A percentile compares a stretch with the other conserved stretches of the same genome.
Conservation (phyloP, 2,113 vertebrate genomes). For the Prionailurus viverrinus region DNA sequence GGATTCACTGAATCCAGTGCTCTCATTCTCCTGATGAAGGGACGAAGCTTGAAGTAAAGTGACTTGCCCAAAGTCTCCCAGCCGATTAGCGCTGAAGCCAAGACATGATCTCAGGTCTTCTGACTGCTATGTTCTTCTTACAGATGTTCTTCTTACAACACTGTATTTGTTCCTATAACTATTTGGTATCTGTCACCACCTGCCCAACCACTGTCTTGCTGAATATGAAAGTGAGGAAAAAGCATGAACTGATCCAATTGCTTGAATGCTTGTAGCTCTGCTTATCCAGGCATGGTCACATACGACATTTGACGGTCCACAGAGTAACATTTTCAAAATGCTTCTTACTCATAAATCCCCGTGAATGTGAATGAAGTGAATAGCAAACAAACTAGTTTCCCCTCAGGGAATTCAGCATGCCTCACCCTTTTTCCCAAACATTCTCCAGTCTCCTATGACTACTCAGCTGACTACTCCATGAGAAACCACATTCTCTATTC, state of each 20-base stretch:
- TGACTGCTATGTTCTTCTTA: not conserved
- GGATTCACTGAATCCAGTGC: not conserved
- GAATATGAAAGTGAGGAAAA: constrained; percentile 1
- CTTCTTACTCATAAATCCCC: not conserved
- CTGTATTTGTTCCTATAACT: not conserved
- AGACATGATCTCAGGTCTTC: not conserved
- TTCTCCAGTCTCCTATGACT: not conserved
- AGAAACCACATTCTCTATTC: not conserved
- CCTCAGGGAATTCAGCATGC: not conserved
- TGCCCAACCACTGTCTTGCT: not conserved
- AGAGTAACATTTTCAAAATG: not conserved
- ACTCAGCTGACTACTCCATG: not conserved
- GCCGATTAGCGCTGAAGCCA: not conserved
- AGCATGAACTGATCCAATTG: not conserved
- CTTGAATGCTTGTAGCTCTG: not conserved
- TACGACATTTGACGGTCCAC: not conserved
- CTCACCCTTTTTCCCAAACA: not conserved
- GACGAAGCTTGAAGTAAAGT: not conserved
- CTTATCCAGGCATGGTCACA: not conserved
- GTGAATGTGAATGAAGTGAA: not conserved
- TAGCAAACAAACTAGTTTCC: not conserved
- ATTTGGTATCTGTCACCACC: not conserved
- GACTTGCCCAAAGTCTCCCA: not conserved
- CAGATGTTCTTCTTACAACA: not conserved
- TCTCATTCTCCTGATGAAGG: not conserved